Evolutionary conservation across 2,888 invertebrate species (phyloP).

Genomic region (Phyto melanocephala): DNA sequence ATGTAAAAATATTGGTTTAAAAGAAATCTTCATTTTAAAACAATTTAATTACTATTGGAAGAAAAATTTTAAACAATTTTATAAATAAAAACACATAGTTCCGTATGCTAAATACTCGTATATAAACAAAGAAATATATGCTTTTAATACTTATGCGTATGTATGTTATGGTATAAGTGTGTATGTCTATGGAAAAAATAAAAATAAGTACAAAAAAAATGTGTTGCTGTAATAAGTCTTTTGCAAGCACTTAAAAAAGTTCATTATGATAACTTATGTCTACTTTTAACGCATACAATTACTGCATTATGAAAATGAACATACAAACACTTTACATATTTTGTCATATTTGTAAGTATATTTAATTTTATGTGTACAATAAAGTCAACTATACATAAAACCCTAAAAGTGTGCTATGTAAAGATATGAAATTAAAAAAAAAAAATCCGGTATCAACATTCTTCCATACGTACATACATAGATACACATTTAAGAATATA

Average conservation of each 20-base stretch:
- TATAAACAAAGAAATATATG: neutral
- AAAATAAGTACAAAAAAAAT: slow-evolving; percentile 20
- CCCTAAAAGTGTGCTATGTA: slow-evolving; percentile 42
- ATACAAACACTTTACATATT: neutral
- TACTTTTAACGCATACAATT: slow-evolving; percentile 62
- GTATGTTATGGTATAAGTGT: neutral
- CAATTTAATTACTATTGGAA: slow-evolving; percentile 47
- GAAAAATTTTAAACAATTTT: no score
- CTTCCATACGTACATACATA: neutral
- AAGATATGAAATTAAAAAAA: slow-evolving; percentile 32
- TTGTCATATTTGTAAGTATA: no score
- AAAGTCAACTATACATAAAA: neutral
- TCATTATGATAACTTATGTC: slow-evolving; percentile 62
- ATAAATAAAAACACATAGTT: neutral
- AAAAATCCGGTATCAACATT: neutral
- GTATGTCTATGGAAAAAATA: no score
- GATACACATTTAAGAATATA: neutral
- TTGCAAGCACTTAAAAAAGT: slow-evolving; percentile 62
- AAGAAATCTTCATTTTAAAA: neutral
- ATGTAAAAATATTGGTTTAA: neutral
- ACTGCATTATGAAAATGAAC: slow-evolving; percentile 38
- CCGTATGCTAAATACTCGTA: neutral
- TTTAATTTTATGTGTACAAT: neutral
- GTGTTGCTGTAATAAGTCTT: slow-evolving; percentile 55
- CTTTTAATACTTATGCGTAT: no score